Conservation (phyloP, 2,797 vertebrate species). For the Geotrypetes seraphini region DNA sequence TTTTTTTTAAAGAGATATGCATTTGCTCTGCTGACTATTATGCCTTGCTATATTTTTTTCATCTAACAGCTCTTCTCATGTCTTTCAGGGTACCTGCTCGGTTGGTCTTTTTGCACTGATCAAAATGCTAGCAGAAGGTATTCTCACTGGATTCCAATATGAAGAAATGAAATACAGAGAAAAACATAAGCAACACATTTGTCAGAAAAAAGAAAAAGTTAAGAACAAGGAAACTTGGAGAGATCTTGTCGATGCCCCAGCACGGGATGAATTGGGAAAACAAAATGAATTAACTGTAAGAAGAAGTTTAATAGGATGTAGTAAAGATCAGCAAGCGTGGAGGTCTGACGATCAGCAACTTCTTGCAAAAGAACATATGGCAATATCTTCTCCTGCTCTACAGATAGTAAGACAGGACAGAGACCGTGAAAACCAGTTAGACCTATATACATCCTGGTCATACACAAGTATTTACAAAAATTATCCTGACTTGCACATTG, state of each 20-base stretch:
- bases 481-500: conserved; percentile 56
- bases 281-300: not conserved
- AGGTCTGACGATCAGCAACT: not conserved
- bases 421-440: conserved; percentile 9
- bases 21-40: too few species aligned
- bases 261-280: conserved; percentile 3
- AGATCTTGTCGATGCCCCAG: conserved; percentile 13
- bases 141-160: conserved; percentile 44
- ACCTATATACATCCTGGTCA: conserved; percentile 51
- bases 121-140: conserved; percentile 60
- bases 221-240: conserved; percentile 16
- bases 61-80: too few species aligned
- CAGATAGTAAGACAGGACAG: conserved; percentile 26
- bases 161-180: conserved; percentile 18
- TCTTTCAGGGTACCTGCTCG: too few species aligned
- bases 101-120: conserved; percentile 2
- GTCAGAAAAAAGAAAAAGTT: conserved; percentile 8
- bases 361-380: not conserved
- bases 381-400: conserved; percentile 17
- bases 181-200: conserved; percentile 5
- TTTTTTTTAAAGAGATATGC: too few species aligned
- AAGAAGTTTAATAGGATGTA: not conserved
- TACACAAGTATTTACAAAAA: conserved; percentile 53
- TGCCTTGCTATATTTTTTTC: too few species aligned
- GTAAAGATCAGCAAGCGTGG: not conserved